Percentiles rank a stretch among this genome's conserved stretches.
Evolutionary conservation across 2,797 vertebrate genomes (phyloP).

Genomic region (Amphiprion clarkii): DNA sequence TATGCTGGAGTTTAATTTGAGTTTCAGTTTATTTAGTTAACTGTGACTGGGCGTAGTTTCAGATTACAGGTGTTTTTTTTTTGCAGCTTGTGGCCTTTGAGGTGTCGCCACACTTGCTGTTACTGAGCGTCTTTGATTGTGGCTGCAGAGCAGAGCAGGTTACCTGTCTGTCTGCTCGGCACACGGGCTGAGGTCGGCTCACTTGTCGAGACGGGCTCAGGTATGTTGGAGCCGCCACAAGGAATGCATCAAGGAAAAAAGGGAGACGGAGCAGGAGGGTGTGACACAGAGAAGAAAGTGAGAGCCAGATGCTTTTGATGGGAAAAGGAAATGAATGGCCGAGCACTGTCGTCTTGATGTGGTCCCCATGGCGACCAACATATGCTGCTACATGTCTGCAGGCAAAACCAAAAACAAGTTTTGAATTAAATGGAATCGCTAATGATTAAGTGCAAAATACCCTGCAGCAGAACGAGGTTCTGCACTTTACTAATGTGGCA

Average conservation of each 20-base stretch:
- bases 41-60: neutral
- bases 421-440: conserved; percentile 47
- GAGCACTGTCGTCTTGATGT: conserved; percentile 49
- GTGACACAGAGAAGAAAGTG: conserved; percentile 49
- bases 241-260: conserved; percentile 42
- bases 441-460: conserved; percentile 64
- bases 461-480: conserved; percentile 36
- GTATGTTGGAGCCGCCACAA: conserved; percentile 54
- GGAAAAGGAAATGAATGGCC: conserved; percentile 60
- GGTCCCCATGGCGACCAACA: conserved; percentile 37
- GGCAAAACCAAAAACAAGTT: conserved; percentile 53
- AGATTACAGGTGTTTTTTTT: neutral
- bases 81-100: neutral
- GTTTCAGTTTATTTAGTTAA: neutral
- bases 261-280: conserved; percentile 5
- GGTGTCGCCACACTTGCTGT: neutral
- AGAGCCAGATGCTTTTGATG: conserved; percentile 52
- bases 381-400: conserved; percentile 44
- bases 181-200: conserved; percentile 26
- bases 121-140: neutral
- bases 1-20: conserved; percentile 14
- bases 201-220: conserved; percentile 68
- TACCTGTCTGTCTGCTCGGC: conserved; percentile 39
- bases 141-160: neutral
- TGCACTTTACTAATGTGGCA: conserved; percentile 21